A percentile compares a stretch with the other conserved stretches of the same genome.
These are phyloP conservation scores for Megalopta genalis DNA, from an alignment of 1,140 invertebrate genomes.

Conservation along the genomic window DNA sequence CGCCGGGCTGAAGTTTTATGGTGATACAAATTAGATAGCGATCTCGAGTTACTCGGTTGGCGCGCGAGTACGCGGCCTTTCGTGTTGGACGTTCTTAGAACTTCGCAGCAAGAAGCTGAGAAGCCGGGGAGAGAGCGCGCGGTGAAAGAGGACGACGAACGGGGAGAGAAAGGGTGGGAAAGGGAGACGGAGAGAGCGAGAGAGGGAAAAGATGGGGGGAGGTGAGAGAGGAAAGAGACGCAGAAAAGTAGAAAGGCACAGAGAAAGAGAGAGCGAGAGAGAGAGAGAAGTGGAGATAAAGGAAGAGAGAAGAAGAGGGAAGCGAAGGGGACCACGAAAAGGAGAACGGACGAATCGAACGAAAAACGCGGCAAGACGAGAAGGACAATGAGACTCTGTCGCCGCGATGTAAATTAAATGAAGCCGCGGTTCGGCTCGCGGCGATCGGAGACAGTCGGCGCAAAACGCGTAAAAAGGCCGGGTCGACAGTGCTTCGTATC, in stretches of 20 bases:
- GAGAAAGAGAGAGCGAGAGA: neutral
- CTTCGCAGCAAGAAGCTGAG: slow-evolving; percentile 22
- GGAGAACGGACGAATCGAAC: slow-evolving; percentile 12
- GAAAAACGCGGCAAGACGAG: neutral
- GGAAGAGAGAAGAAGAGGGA: too few species aligned
- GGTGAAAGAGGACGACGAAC: neutral
- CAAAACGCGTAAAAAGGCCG: too few species aligned
- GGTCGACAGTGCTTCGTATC: neutral
- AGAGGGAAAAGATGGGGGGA: neutral
- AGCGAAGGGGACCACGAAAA: neutral
- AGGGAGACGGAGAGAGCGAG: slow-evolving; percentile 4
- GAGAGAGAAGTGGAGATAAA: neutral
- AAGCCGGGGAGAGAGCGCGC: too few species aligned
- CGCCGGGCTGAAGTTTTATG: slow-evolving; percentile 52
- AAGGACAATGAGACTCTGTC: neutral
- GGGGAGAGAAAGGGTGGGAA: too few species aligned
- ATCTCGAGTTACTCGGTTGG: slow-evolving; percentile 51
- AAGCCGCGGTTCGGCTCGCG: neutral
- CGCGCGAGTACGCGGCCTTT: slow-evolving; percentile 30
- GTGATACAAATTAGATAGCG: slow-evolving; percentile 61
- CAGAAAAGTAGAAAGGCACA: too few species aligned
- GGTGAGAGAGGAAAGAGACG: too few species aligned
- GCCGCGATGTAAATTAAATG: slow-evolving; percentile 10
- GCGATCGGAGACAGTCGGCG: too few species aligned
- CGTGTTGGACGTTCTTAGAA: slow-evolving; percentile 23